These are phyloP conservation scores for Scolopax bukidnonensis DNA, from an alignment of 2,797 vertebrate genomes.

Conservation along the genomic window DNA sequence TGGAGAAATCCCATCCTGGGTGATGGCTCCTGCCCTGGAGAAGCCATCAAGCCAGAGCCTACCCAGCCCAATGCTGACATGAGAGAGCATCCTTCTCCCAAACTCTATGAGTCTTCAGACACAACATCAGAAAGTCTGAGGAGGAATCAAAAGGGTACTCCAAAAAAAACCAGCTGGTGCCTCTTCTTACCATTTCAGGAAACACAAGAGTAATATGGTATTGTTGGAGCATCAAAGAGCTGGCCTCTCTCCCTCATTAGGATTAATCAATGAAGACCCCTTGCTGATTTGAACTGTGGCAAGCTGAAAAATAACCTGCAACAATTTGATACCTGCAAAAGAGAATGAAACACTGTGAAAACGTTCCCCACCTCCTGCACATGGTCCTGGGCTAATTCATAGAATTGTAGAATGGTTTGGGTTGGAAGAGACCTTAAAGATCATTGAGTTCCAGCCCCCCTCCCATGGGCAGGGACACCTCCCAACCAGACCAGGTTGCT, in stretches of 20 bases:
- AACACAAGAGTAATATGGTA: neutral
- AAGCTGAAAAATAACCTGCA: neutral
- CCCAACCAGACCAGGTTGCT: no score
- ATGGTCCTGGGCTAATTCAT: neutral
- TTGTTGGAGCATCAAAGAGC: neutral
- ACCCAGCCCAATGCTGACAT: neutral
- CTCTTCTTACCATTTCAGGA: neutral
- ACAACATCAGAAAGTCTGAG: neutral
- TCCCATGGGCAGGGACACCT: no score
- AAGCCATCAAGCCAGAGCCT: neutral
- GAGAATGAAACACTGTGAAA: neutral
- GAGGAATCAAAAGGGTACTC: neutral
- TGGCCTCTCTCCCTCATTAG: neutral
- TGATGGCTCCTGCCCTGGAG: rapidly evolving
- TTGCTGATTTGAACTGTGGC: neutral
- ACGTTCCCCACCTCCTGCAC: neutral
- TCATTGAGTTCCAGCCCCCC: no score
- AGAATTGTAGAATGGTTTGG: no score
- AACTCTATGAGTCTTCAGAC: neutral
- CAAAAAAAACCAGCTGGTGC: neutral
- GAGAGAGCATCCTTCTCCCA: neutral
- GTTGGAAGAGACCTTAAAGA: no score
- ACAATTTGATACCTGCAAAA: neutral
- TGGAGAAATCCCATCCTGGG: neutral
- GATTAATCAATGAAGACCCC: neutral